phyloP scores from a whole-genome alignment of 2,797 vertebrate genomes.

The Loriculus beryllinus region DNA sequence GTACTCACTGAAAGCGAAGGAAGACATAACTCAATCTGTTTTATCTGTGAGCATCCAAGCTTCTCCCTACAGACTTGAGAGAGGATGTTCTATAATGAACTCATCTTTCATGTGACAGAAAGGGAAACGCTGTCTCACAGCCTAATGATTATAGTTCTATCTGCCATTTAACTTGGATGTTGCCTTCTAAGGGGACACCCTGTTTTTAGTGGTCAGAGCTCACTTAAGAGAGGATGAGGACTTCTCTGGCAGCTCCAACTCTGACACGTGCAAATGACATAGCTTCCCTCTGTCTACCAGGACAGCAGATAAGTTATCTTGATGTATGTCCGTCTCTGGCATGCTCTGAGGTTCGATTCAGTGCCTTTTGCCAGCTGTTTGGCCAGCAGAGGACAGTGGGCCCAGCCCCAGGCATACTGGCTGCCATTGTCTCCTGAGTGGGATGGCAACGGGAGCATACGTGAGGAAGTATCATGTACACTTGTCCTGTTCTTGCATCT shows the following conservation, averaged over 20 bases:
- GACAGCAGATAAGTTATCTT: not conserved
- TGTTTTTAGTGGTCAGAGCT: not conserved
- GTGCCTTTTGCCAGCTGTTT: conserved; percentile 3
- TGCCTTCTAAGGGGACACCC: not conserved
- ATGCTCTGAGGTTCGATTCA: not conserved
- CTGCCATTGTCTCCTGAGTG: not conserved
- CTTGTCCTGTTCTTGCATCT: not conserved
- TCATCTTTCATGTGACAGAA: conserved; percentile 43
- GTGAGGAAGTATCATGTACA: not conserved
- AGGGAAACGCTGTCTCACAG: conserved; percentile 9
- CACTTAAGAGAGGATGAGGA: not conserved
- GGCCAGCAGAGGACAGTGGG: not conserved
- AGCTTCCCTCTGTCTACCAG: not conserved
- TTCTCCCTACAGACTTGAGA: conserved; percentile 51
- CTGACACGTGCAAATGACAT: not conserved
- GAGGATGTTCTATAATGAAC: conserved; percentile 68
- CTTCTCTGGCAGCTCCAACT: not conserved
- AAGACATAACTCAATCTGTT: conserved; percentile 61
- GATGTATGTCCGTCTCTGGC: not conserved
- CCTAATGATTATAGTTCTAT: not conserved
- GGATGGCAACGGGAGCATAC: not conserved
- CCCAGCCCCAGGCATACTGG: conserved; percentile 3
- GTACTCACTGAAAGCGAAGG: conserved; percentile 48
- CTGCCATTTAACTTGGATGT: not conserved
- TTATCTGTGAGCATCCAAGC: conserved; percentile 52